Evolutionary conservation across 2,888 invertebrate genomes (phyloP), one percentile per base, ranked within the genome.

Genomic region (Noctua janthe): DNA sequence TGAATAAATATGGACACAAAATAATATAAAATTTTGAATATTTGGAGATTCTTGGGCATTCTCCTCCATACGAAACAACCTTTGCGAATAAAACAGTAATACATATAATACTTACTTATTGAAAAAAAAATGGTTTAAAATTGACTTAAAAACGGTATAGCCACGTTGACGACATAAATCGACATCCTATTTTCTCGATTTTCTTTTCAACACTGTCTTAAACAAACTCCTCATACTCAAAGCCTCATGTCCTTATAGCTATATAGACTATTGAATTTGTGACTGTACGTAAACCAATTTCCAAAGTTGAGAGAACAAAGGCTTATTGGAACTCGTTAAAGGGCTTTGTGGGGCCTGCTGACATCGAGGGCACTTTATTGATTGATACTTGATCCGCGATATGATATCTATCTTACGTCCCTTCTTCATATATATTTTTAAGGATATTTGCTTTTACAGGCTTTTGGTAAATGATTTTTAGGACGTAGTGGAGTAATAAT

Each of bases 261-360:
- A 74, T 69, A 47, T 15, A 69, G n/a, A n/a, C 73, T 77, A 82
- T 83, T 74, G 81, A 88, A 84, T 89, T 85, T 81, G 84, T 79
- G 83, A 87, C 71, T 78, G 74, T 81, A 76, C 85, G 78, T 88
- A 87, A 89, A 83, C 87, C 89, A 90, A 89, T 90, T 90, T 80
- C 81, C 82, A 82, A 91, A 91, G 88, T 91, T 91, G 84, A 67
- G 81, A 81, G 84, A 90, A 89, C 89, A 89, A 91, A 90, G 90
- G 89, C 90, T 89, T 91, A 91, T 87, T 89, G 89, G 81, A 92
- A 88, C 90, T 91, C 91, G 90, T 92, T 93, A 92, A 90, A 92
- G 88, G 90, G 90, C 85, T 92, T 92, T 91, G 92, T 86, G 89
- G 89, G 85, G 85, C 87, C 84, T 90, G 91, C 92, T 92, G 92